Percentiles rank a stretch among this genome's conserved stretches.
Evolutionary conservation across 2,888 invertebrate species (phyloP).

Genomic region (Agrilus mali): DNA sequence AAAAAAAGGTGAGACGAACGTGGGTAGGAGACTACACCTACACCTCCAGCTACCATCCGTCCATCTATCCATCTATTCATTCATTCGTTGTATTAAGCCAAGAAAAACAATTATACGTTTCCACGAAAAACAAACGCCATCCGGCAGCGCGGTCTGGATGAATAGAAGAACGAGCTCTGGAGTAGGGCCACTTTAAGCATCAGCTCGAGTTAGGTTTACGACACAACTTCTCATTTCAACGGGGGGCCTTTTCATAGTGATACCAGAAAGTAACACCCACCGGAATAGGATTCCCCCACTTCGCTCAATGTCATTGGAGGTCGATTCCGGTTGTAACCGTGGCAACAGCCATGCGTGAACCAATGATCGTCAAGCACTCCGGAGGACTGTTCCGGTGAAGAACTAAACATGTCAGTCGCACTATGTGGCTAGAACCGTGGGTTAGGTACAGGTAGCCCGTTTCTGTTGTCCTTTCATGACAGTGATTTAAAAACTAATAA

Average conservation of each 20-base stretch:
- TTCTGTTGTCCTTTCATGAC: neutral
- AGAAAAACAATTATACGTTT: too few relatives aligned
- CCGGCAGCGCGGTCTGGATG: slow-evolving; percentile 6
- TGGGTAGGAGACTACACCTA: too few relatives aligned
- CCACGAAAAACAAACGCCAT: slow-evolving; percentile 9
- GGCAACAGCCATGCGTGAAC: slow-evolving; percentile 29
- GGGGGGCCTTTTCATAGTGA: slow-evolving; percentile 25
- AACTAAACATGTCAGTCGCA: slow-evolving; percentile 21
- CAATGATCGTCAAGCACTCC: slow-evolving; percentile 24
- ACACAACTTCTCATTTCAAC: slow-evolving; percentile 25
- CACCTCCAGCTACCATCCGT: too few relatives aligned
- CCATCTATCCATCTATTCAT: too few relatives aligned
- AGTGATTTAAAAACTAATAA: neutral
- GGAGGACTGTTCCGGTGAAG: slow-evolving; percentile 15
- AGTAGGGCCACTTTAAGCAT: slow-evolving; percentile 33
- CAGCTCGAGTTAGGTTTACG: slow-evolving; percentile 33
- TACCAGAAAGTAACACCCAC: slow-evolving; percentile 21
- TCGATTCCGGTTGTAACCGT: slow-evolving; percentile 27
- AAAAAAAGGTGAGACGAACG: too few relatives aligned
- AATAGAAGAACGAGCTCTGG: slow-evolving; percentile 11
- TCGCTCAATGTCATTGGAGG: slow-evolving; percentile 26
- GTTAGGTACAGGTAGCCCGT: neutral
- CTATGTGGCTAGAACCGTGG: slow-evolving; percentile 21
- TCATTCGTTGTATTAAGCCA: too few relatives aligned
- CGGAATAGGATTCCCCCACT: slow-evolving; percentile 19